Conservation (phyloP, 2,113 vertebrate genomes). For the Cynocephalus volans region DNA sequence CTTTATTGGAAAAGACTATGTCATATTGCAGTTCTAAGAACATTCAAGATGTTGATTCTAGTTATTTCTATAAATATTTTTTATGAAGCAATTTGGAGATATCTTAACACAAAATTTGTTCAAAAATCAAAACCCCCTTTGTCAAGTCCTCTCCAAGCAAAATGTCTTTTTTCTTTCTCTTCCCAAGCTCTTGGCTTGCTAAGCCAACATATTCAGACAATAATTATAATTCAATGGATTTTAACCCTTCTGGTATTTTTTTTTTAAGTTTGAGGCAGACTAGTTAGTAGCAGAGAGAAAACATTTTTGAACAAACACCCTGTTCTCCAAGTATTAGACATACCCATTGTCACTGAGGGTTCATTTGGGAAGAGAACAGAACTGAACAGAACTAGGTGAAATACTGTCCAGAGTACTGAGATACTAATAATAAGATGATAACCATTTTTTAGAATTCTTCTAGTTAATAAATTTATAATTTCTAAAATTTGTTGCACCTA, state of each 20-base stretch:
- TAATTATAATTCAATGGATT: neutral
- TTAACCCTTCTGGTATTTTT: neutral
- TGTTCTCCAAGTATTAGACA: neutral
- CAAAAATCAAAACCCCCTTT: neutral
- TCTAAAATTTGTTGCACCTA: neutral
- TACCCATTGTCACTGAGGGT: neutral
- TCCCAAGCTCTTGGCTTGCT: neutral
- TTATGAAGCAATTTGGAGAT: neutral
- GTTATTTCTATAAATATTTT: constrained; percentile 42
- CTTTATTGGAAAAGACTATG: constrained; percentile 27
- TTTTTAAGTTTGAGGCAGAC: neutral
- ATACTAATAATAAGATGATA: neutral
- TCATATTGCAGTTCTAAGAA: neutral
- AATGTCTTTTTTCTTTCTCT: neutral
- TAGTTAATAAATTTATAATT: neutral
- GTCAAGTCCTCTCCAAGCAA: neutral
- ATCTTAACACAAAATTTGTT: neutral
- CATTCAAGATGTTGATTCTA: neutral
- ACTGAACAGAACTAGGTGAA: neutral
- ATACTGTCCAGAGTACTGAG: neutral
- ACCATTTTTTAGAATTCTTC: neutral
- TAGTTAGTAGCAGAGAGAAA: neutral
- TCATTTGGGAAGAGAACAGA: neutral
- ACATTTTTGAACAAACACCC: neutral
- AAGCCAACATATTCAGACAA: neutral